Evolutionary conservation across 2,888 invertebrate genomes (phyloP).

Genomic region (Parasteatoda lunata): DNA sequence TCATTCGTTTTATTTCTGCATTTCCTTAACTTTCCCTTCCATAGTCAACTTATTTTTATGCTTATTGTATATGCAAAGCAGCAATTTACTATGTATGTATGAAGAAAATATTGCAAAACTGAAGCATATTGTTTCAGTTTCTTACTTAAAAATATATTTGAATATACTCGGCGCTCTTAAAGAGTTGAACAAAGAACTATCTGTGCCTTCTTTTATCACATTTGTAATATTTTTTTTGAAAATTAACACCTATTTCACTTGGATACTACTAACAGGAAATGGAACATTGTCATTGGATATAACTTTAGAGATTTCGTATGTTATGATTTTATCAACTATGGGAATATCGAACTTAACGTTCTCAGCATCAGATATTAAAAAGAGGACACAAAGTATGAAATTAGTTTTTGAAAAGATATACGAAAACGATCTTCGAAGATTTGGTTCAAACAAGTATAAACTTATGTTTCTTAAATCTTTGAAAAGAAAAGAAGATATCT

Average conservation of each 20-base stretch:
- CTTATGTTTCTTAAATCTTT: neutral
- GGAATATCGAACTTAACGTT: neutral
- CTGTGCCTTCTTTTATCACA: constrained; percentile 1
- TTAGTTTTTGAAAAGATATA: neutral
- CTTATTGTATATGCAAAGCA: neutral
- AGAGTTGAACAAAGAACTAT: neutral
- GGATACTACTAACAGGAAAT: neutral
- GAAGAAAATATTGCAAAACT: neutral
- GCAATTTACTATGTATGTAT: neutral
- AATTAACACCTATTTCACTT: neutral
- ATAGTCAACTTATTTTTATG: constrained; percentile 1
- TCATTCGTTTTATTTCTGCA: neutral
- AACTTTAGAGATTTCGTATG: neutral
- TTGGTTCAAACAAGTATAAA: neutral
- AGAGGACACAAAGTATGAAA: neutral
- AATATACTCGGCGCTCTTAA: neutral
- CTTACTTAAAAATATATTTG: neutral
- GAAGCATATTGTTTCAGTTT: neutral
- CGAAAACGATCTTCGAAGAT: neutral
- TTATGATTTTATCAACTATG: neutral
- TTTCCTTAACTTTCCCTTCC: neutral
- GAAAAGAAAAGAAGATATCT: constrained; percentile 1
- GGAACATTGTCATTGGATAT: neutral
- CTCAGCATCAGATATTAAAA: neutral
- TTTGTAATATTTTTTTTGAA: constrained; percentile 7